Base-by-base conservation (phyloP, 2,797 vertebrate genomes). In the Holocentrus rufus region DNA sequence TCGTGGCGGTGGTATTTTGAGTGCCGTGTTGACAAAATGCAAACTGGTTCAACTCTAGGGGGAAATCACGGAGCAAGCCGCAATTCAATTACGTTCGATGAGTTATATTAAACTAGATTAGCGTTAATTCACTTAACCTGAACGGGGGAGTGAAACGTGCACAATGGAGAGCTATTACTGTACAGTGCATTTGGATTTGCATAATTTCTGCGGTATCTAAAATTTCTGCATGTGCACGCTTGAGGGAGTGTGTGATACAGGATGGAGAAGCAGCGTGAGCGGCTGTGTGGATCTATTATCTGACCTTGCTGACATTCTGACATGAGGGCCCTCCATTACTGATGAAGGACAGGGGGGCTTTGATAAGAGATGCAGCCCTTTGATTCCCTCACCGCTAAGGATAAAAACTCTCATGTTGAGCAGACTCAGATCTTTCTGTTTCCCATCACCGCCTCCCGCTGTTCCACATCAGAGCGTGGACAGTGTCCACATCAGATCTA, bases 1-100 rank as follows among this genome's bases (percentile, higher is more conserved):
- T 79, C 70, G 63, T 9, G 17, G 23, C 34, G 36, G 30, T 58
- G 66, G 58, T 52, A 20, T 68, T 82, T 25, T 11, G 60, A 79
- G 31, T 7, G 46, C 14, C 49, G 70, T 13, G 73, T 39, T 69
- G 79, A 70, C 7, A 13, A 74, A 87, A 80, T 18, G 52, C 47
- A 77, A 77, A 58, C 53, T 46, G 7, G 14, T 20, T 22, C 69
- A 74, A 69, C 34, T 80, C 85, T 59, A 10, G 20, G 4, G 77
- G 79, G 87, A 87, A 85, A 90, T 86, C 81, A 78, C 25, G 53
- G 59, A 81, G 68, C 65, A 39, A 79, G 70, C 62, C 18, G 56
- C 52, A 73, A 87, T 82, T 85, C 66, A 83, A 71, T 85, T 78
- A 83, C 5, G 1, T 72, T 63, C 25, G 0, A 42, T 76, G 76